Evolutionary conservation across 2,888 invertebrate genomes (phyloP).

Genomic region (Pheosia tremula): DNA sequence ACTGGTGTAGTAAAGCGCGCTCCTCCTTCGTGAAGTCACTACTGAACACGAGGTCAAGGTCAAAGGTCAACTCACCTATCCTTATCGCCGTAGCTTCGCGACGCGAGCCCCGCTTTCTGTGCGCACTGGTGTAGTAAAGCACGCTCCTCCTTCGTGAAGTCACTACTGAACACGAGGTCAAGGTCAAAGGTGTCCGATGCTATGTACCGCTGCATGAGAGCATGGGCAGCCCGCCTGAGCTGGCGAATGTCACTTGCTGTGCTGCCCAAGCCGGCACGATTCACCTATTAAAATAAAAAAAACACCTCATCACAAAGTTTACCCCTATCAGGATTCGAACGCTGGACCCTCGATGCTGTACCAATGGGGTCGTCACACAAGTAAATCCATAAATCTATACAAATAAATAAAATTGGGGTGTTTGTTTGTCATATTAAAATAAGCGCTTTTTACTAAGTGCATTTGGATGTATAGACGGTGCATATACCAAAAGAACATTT

Average conservation of each 20-base stretch:
- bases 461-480: no score
- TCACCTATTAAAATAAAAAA: slow-evolving; percentile 50
- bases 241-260: slow-evolving; percentile 40
- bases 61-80: slow-evolving; percentile 48
- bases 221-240: slow-evolving; percentile 50
- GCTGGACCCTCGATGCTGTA: no score
- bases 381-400: no score
- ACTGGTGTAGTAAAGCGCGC: slow-evolving; percentile 84
- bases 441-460: no score
- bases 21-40: slow-evolving; percentile 87
- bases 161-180: slow-evolving; percentile 83
- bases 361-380: no score
- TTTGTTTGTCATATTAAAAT: no score
- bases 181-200: slow-evolving; percentile 73
- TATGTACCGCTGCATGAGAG: slow-evolving; percentile 62
- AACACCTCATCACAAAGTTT: background rate
- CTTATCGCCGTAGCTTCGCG: slow-evolving; percentile 79
- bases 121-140: slow-evolving; percentile 84
- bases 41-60: slow-evolving; percentile 56
- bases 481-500: no score
- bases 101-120: slow-evolving; percentile 69
- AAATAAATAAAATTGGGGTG: no score
- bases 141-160: slow-evolving; percentile 87
- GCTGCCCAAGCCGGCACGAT: slow-evolving; percentile 71
- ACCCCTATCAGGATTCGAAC: no score